phyloP scores from a whole-genome alignment of 2,113 vertebrate genomes.

The Sphyrna mokarran region DNA sequence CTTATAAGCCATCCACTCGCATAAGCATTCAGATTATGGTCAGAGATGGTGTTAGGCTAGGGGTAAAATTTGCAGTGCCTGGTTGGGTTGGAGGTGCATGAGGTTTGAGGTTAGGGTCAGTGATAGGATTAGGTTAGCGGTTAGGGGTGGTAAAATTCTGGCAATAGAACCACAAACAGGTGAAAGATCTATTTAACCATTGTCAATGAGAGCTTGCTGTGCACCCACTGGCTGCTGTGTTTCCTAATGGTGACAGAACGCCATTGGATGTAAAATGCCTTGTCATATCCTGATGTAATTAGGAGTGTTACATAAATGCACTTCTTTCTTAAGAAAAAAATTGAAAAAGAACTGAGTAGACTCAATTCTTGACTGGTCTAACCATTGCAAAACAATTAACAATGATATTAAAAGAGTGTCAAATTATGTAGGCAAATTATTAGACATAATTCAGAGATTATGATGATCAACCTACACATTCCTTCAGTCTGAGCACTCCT shows the following conservation, averaged over 20 bases:
- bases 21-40: too few species aligned
- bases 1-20: too few species aligned
- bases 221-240: neutral
- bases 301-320: too few species aligned
- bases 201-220: neutral
- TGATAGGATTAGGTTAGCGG: too few species aligned
- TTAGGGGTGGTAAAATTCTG: too few species aligned
- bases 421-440: neutral
- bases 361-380: neutral
- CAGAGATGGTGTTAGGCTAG: too few species aligned
- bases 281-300: too few species aligned
- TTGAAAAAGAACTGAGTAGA: neutral
- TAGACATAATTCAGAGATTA: neutral
- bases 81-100: too few species aligned
- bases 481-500: neutral
- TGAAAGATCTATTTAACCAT: neutral
- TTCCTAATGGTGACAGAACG: neutral
- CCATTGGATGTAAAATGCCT: neutral
- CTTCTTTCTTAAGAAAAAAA: too few species aligned
- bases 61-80: too few species aligned
- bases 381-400: neutral
- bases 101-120: too few species aligned
- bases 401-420: neutral
- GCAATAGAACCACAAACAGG: too few species aligned
- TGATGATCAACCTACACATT: neutral